Base-by-base conservation (phyloP, 2,113 vertebrate genomes). In the Phylloscopus trochiloides region DNA sequence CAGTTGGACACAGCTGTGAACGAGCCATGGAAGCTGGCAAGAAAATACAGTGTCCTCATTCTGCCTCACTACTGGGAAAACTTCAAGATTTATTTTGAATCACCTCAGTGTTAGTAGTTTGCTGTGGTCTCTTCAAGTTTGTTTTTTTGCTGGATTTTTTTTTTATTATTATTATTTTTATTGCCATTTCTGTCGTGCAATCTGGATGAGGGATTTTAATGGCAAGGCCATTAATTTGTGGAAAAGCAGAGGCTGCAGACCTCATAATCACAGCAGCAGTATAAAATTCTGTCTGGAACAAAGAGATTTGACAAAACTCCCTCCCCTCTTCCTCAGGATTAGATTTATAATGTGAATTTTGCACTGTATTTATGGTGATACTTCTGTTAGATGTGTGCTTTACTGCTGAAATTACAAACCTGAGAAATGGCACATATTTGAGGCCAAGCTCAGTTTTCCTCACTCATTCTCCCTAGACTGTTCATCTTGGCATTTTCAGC, bases 121-220 rank as follows among this genome's bases (percentile, higher is more conserved):
- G 20, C 34, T 82, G 26, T 7, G 1, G 54, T 72, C 54, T 90
- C 58, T 68, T 80, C 61, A 62, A 50, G 70, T 82, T 83, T 17
- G 57, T 38, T 86, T 88, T 88, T 65, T 38, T 88, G 31, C 25
- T 62, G 32, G 32, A 38, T 40, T 17, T 77, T 77, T 76, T 62
- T 86, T 4, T 4, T 16, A 62, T 75, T 77, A 50, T n/a, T 85
- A 40, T 14, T 40, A 14, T 66, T 66, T 90, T 94, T 80, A 94
- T 70, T 86, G 58, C 40, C 2, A 0, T 8, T 91, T 91, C 78
- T 94, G 74, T 57, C 76, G 65, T 55, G 63, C 28, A 83, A 52
- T 67, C 67, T 88, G 81, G 71, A 88, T 82, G 71, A 90, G 34
- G 47, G 18, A 94, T 90, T 96, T 96, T 94, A 83, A 74, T 55